Evolutionary conservation across 1,140 invertebrate species (phyloP).

Genomic region (Scylla paramamosain): DNA sequence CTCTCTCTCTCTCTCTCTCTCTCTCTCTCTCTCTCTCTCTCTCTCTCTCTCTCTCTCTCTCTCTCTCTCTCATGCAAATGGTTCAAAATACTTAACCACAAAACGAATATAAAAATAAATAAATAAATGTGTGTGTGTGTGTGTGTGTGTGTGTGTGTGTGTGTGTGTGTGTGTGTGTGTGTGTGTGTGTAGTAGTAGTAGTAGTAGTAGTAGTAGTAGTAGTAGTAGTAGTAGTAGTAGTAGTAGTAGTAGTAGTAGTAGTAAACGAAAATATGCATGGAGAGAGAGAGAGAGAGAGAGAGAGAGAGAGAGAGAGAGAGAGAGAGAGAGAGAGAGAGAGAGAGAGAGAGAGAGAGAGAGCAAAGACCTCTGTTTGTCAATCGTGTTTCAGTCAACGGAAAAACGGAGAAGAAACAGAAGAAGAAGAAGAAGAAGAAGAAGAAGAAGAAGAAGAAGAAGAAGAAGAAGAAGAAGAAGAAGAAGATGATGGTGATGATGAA

Average conservation of each 20-base stretch:
- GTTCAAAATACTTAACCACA: too few relatives aligned
- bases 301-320: not conserved
- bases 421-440: not conserved
- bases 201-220: conserved; percentile 6
- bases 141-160: too few relatives aligned
- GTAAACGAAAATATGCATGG: not conserved
- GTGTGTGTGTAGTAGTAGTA: not conserved
- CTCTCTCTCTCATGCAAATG: too few relatives aligned
- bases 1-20: too few relatives aligned
- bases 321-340: not conserved
- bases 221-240: conserved; percentile 6
- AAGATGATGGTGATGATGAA: too few relatives aligned
- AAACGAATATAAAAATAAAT: too few relatives aligned
- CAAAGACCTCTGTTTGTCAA: not conserved
- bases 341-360: not conserved
- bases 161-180: too few relatives aligned
- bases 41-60: too few relatives aligned
- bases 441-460: not conserved
- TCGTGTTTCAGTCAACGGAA: not conserved
- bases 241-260: not conserved
- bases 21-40: too few relatives aligned
- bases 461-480: not conserved
- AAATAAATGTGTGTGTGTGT: too few relatives aligned
- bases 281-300: not conserved
- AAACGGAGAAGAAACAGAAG: not conserved